Conservation (phyloP, 2,888 invertebrate species). For the Leptogaster cylindrica region DNA sequence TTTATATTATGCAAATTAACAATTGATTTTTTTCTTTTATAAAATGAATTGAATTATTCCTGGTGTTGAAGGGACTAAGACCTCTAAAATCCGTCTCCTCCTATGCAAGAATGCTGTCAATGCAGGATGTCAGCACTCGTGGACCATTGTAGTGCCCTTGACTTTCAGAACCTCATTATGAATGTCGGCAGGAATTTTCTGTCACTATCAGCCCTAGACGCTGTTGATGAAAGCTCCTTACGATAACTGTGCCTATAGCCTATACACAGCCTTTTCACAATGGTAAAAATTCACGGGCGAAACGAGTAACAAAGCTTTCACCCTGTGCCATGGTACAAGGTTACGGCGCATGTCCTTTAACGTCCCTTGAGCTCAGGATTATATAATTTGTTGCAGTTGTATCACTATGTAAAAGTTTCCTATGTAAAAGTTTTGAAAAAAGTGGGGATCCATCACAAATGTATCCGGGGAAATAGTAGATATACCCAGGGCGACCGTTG, state of each 20-base stretch:
- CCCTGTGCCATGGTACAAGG: conserved; percentile 42
- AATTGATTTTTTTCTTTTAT: too few relatives aligned
- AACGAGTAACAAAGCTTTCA: conserved; percentile 30
- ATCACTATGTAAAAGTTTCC: background rate
- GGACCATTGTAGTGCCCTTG: conserved; percentile 14
- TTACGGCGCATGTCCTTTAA: conserved; percentile 43
- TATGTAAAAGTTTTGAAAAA: conserved; percentile 1
- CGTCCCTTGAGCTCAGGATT: conserved; percentile 8
- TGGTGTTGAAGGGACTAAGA: too few relatives aligned
- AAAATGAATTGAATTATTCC: too few relatives aligned
- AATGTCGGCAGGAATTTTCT: conserved; percentile 6
- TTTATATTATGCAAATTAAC: too few relatives aligned
- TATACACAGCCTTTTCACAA: background rate
- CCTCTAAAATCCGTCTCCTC: too few relatives aligned
- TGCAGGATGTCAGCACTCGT: conserved; percentile 1
- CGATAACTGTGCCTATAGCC: background rate
- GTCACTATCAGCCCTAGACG: conserved; percentile 13
- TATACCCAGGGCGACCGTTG: conserved; percentile 6
- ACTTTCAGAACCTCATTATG: conserved; percentile 16
- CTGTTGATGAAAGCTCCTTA: conserved; percentile 19
- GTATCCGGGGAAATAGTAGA: background rate
- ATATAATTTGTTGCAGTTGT: conserved; percentile 38
- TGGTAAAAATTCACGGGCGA: conserved; percentile 26
- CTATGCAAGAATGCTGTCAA: background rate
- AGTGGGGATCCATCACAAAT: background rate